A percentile compares a stretch with the other conserved stretches of the same genome.
Evolutionary conservation across 2,797 vertebrate genomes (phyloP).

Genomic region (Ptychadena robeensis): DNA sequence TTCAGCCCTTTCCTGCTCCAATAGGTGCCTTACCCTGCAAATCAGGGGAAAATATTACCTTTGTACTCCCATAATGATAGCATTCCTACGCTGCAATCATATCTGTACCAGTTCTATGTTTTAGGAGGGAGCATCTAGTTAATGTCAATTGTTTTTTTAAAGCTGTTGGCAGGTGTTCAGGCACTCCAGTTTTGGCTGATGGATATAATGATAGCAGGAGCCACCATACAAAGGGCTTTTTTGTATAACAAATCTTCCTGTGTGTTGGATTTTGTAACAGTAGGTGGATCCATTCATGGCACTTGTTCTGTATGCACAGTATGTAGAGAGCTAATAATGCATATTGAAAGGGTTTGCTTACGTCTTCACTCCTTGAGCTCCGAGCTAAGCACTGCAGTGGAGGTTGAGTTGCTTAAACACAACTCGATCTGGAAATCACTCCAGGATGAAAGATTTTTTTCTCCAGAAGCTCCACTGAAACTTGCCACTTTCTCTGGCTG

Average conservation of each 20-base stretch:
- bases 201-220: no score
- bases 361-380: neutral
- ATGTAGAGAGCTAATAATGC: neutral
- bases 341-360: neutral
- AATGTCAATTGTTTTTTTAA: neutral
- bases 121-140: neutral
- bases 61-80: neutral
- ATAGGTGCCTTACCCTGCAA: neutral
- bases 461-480: neutral
- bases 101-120: neutral
- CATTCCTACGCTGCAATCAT: neutral
- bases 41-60: neutral
- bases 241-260: neutral
- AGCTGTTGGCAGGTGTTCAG: neutral
- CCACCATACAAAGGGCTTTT: constrained; percentile 28
- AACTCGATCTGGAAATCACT: constrained; percentile 3
- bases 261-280: neutral
- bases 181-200: neutral
- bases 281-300: neutral
- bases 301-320: neutral
- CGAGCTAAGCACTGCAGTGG: neutral
- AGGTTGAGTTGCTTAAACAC: neutral
- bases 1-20: neutral
- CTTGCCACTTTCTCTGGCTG: constrained; percentile 10
- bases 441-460: neutral